These are phyloP conservation scores for Pammene aurita DNA, from an alignment of 2,888 invertebrate species.

Conservation along the genomic window DNA sequence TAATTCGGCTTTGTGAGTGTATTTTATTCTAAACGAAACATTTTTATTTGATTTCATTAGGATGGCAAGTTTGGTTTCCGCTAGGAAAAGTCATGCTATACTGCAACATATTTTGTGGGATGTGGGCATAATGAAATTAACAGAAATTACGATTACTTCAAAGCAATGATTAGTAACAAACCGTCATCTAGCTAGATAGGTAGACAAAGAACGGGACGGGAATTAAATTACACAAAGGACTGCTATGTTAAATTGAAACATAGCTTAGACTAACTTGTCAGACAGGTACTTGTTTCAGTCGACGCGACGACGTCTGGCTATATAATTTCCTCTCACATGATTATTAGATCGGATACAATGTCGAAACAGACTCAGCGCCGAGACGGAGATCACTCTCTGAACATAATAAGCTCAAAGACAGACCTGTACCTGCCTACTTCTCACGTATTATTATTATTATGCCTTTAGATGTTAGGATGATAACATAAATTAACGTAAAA, in stretches of 20 bases:
- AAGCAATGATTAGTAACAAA: conserved; percentile 32
- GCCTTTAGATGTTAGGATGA: background rate
- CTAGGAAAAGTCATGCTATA: conserved; percentile 2
- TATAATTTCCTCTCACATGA: conserved; percentile 42
- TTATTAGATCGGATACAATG: conserved; percentile 36
- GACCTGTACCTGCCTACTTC: conserved; percentile 30
- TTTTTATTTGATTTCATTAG: conserved; percentile 18
- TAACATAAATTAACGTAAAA: too few relatives aligned
- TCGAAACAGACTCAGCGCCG: conserved; percentile 35
- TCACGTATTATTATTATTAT: conserved; percentile 18
- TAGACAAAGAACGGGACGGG: conserved; percentile 23
- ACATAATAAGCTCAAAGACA: conserved; percentile 33
- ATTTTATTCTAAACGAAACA: conserved; percentile 42
- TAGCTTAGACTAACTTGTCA: conserved; percentile 55
- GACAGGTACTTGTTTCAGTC: conserved; percentile 54
- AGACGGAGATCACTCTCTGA: conserved; percentile 29
- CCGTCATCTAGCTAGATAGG: conserved; percentile 31
- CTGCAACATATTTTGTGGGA: background rate
- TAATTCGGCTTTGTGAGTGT: conserved; percentile 47
- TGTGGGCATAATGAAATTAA: conserved; percentile 19
- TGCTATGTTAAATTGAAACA: conserved; percentile 40
- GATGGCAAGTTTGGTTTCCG: conserved; percentile 8
- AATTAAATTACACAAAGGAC: conserved; percentile 38
- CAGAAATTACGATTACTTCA: conserved; percentile 32
- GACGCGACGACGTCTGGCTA: conserved; percentile 48